Evolutionary conservation across 2,888 invertebrate genomes (phyloP), one percentile per base, ranked within the genome.

Genomic region (Oeneis ivallda): DNA sequence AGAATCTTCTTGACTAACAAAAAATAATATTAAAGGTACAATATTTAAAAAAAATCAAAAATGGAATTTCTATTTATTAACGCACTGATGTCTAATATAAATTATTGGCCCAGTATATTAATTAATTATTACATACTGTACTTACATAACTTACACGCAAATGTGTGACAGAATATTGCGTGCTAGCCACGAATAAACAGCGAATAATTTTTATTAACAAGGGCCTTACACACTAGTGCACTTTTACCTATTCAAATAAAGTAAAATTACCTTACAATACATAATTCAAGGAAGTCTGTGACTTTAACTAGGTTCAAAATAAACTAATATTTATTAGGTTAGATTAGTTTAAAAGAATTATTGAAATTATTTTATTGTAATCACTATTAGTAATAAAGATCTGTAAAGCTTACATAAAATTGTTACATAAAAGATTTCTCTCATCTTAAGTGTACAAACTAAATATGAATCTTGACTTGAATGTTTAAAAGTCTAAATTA

Each of bases 281-380:
- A 45, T 45, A 15, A 9, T 45, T 45, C 8, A 47, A 47, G 47
- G 17, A 17, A 47, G 17, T 45, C 45, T 47, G 47, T 47, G 47
- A 17, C 17, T 15, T 15, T 17, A 47, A 47, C 15, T 17, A 47
- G 6, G n/a, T 43, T 13, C 11, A 41, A 43, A 41, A 43, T n/a
- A 43, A 26, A 26, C 26, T n/a, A 43, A 7, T 43, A n/a, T 26
- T 26, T 26, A 26, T 26, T 26, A 26, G 26, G 26, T 26, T n/a
- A n/a, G n/a, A 53, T 53, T 53, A 39, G 9, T 17, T 2, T 39
- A 54, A 17, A 17, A 3, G 7, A 9, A 39, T 39, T 10, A 17
- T 39, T 17, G 15, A 54, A 39, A 54, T 54, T 52, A 54, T 54
- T 52, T n/a, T 13, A 32, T 37, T 53, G 13, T 15, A 53, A 6